Evolutionary conservation across 1,140 invertebrate genomes (phyloP).

Genomic region (Pinna nobilis): DNA sequence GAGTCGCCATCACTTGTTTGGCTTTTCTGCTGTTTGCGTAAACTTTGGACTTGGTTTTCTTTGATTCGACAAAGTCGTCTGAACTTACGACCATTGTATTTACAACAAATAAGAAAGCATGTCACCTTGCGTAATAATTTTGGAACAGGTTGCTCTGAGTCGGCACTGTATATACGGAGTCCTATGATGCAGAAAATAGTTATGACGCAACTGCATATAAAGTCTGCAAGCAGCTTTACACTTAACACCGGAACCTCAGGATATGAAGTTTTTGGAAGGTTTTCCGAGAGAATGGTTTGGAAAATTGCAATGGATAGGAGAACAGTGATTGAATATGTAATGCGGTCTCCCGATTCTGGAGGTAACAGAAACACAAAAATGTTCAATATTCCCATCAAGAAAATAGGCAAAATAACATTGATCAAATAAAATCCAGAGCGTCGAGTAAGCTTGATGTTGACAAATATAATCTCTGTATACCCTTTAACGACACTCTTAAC

Average conservation of each 20-base stretch:
- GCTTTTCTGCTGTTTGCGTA: no score
- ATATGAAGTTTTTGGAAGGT: constrained; percentile 6
- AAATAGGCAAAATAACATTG: constrained; percentile 43
- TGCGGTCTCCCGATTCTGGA: constrained; percentile 40
- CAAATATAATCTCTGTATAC: constrained; percentile 20
- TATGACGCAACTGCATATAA: background rate
- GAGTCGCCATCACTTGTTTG: no score
- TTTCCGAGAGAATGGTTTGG: constrained; percentile 25
- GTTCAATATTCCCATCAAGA: constrained; percentile 38
- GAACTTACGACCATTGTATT: no score
- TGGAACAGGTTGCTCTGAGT: no score
- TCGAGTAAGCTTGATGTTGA: constrained; percentile 27
- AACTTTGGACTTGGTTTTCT: no score
- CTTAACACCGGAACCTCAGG: constrained; percentile 9
- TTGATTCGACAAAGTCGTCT: no score
- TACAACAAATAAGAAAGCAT: no score
- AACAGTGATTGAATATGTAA: constrained; percentile 42
- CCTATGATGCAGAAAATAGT: constrained; percentile 6
- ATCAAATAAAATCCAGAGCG: constrained; percentile 43
- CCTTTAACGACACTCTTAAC: background rate
- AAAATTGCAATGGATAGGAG: constrained; percentile 44
- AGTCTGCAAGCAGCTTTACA: constrained; percentile 4
- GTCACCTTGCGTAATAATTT: no score
- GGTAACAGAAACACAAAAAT: constrained; percentile 46
- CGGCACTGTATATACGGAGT: no score